Conservation (phyloP, 1,140 invertebrate genomes). For the Galendromus occidentalis region DNA sequence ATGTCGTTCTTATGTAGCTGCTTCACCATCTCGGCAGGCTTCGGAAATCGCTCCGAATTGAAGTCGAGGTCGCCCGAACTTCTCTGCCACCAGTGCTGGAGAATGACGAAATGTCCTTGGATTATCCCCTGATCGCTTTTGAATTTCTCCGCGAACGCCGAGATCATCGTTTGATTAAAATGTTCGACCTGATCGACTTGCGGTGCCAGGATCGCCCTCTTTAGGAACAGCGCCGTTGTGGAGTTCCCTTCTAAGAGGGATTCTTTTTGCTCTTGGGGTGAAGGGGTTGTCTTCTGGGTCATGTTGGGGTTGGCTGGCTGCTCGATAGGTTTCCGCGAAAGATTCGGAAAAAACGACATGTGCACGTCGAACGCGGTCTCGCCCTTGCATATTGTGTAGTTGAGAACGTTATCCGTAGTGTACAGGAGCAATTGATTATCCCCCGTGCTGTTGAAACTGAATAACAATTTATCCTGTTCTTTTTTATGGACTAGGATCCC, state of each 20-base stretch:
- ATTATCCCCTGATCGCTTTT: background rate
- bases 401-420: background rate
- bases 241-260: background rate
- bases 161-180: slow-evolving; percentile 4
- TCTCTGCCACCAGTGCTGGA: background rate
- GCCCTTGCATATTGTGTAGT: slow-evolving; percentile 6
- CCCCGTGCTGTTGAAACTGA: background rate
- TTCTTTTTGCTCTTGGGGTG: background rate
- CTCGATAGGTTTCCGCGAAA: background rate
- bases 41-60: background rate
- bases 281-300: background rate
- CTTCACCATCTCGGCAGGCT: background rate
- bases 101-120: background rate
- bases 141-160: slow-evolving; percentile 3
- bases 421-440: slow-evolving; percentile 5
- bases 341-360: slow-evolving; percentile 2
- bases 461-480: background rate
- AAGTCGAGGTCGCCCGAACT: slow-evolving; percentile 8
- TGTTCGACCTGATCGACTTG: background rate
- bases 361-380: background rate
- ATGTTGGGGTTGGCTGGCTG: background rate
- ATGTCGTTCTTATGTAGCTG: background rate
- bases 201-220: background rate
- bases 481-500: slow-evolving; percentile 6
- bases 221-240: background rate